These are phyloP conservation scores for Heliconius eleuchia DNA, from an alignment of 1,140 invertebrate genomes.

Conservation along the genomic window DNA sequence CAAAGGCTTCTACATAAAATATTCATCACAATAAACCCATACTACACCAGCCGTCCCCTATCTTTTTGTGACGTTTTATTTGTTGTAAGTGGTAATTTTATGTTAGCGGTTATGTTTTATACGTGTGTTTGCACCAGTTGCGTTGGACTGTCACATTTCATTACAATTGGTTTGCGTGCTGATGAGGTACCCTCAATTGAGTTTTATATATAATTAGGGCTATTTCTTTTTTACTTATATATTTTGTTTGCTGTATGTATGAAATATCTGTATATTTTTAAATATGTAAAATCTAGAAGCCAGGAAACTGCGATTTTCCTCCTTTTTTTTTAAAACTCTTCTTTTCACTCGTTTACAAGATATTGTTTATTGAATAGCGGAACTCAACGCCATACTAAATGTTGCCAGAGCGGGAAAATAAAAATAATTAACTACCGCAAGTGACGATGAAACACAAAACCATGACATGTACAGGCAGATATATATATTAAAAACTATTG, in stretches of 20 bases:
- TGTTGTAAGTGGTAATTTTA: conserved; percentile 37
- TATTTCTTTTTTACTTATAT: background rate
- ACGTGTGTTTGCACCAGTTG: conserved; percentile 26
- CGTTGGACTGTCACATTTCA: conserved; percentile 35
- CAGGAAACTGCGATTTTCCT: too few relatives aligned
- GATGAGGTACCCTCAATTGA: conserved; percentile 15
- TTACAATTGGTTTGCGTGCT: conserved; percentile 17
- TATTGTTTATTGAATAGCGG: too few relatives aligned
- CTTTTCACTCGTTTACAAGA: too few relatives aligned
- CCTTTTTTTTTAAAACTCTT: too few relatives aligned
- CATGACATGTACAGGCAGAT: too few relatives aligned
- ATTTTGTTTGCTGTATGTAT: background rate
- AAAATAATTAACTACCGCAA: too few relatives aligned
- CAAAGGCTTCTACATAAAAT: conserved; percentile 57
- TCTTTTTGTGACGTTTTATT: conserved; percentile 43
- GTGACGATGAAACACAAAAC: too few relatives aligned
- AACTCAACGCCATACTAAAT: too few relatives aligned
- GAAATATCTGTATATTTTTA: too few relatives aligned
- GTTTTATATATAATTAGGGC: background rate
- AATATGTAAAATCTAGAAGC: too few relatives aligned
- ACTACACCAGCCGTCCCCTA: conserved; percentile 40
- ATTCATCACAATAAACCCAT: conserved; percentile 50
- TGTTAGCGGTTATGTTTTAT: conserved; percentile 27
- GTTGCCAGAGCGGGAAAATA: too few relatives aligned
- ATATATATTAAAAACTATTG: too few relatives aligned